These are phyloP conservation scores for Pemphredon lugubris DNA, from an alignment of 2,888 invertebrate species.

Conservation along the genomic window DNA sequence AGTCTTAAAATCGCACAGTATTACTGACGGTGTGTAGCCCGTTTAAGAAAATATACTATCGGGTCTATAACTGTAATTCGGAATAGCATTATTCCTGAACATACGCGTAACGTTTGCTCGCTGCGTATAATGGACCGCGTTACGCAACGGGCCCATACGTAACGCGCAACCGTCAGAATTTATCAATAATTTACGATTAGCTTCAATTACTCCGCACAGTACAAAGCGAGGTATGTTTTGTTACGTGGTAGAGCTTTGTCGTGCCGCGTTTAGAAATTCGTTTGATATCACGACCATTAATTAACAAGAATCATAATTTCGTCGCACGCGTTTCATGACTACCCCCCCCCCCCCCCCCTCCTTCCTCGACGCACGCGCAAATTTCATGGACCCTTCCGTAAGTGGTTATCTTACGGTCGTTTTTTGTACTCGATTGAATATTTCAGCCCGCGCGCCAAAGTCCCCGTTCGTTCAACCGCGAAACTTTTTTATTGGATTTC, in stretches of 20 bases:
- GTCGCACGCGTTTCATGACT: neutral
- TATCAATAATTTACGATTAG: neutral
- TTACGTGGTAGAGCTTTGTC: neutral
- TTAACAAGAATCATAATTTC: neutral
- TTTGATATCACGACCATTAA: neutral
- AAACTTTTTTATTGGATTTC: conserved; percentile 35
- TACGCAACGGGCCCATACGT: no score
- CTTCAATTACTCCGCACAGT: neutral
- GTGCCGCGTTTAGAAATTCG: neutral
- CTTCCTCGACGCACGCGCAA: no score
- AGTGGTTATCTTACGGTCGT: no score
- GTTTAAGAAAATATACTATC: no score
- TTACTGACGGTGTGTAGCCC: no score
- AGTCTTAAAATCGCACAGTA: no score
- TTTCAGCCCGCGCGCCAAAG: neutral
- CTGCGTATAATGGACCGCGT: no score
- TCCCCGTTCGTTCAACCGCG: conserved; percentile 27
- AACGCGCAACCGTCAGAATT: conserved; percentile 1
- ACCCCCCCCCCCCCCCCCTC: neutral
- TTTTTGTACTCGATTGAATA: neutral
- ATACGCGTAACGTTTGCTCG: no score
- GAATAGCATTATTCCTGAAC: no score
- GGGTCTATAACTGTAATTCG: no score
- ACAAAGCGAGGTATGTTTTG: neutral
- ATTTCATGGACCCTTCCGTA: no score